Base-by-base conservation (phyloP, 2,113 vertebrate genomes). In the Nyctereutes procyonoides region DNA sequence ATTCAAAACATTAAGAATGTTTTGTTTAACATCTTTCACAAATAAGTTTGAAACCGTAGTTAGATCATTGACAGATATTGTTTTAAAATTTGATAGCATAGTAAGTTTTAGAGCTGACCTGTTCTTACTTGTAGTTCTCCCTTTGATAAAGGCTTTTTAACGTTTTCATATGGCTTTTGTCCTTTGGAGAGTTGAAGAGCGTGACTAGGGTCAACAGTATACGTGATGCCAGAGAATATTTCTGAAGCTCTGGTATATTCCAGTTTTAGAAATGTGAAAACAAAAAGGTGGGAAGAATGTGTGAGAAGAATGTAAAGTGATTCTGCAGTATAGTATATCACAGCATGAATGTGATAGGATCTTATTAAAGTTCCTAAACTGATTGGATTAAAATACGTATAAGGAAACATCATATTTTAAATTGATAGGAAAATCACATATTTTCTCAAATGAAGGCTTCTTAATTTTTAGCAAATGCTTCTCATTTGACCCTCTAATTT, bases 191-290 rank as follows among this genome's bases (percentile, higher is more conserved):
- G 24, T 71, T 93, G 65, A 93, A 93, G 43, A 58, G 12, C 51
- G 60, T 51, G n/a, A 22, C 60, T 95, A 74, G 67, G 55, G 79
- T 90, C 93, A 96, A 96, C 22, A 94, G 62, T 84, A 14, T 56
- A 13, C 24, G 97, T 32, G 6, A 87, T 87, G 20, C 73, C 19
- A 65, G 65, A 43, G 91, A 95, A 8, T 92, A 92, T 90, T 92
- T 98, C 80, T 88, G 79, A 93, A 97, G 71, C 26, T 97, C 17
- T 11, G 16, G 60, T 35, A 73, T 53, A 96, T 58, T 77, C 90
- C 53, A 86, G 56, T 67, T 92, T 93, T 74, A 95, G 93, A 96
- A 96, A 83, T 71, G 32, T 10, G 17, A 97, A 77, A 90, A 71
- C 38, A 97, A 24, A 92, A 56, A 85, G 84, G 22, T 88, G 51